phyloP scores from a whole-genome alignment of 2,797 vertebrate genomes.

The Eremophila alpestris region DNA sequence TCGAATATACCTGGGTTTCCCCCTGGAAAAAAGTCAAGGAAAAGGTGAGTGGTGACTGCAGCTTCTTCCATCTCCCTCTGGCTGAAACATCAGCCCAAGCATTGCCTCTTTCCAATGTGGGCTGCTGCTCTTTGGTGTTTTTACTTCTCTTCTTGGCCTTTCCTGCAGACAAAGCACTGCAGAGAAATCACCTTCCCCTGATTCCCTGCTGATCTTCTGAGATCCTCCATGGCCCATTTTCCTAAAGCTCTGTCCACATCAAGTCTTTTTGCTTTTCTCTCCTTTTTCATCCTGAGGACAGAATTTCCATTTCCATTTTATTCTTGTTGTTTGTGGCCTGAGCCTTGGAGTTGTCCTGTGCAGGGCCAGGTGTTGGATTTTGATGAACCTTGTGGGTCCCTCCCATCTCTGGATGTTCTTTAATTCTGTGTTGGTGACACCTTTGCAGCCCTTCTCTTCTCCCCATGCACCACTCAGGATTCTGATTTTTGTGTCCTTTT shows the following conservation, averaged over 20 bases:
- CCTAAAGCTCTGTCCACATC: not conserved
- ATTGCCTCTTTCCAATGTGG: not conserved
- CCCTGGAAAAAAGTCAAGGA: not conserved
- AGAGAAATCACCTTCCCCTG: not conserved
- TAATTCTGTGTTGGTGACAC: not conserved
- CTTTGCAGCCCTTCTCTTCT: not conserved
- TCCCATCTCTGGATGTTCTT: not conserved
- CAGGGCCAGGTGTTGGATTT: not conserved
- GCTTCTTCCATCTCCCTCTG: not conserved
- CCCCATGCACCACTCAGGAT: fast-evolving
- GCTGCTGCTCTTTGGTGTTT: not conserved
- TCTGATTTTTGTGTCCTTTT: not conserved
- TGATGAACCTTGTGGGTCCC: not conserved
- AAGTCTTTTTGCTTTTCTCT: not conserved
- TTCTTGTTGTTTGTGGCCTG: not conserved
- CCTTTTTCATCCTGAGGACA: not conserved
- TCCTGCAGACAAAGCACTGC: not conserved
- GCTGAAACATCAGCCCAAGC: not conserved
- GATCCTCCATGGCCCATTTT: not conserved
- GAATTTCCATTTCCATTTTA: not conserved
- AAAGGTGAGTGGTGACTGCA: not conserved
- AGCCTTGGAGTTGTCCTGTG: not conserved
- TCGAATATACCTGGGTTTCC: not conserved
- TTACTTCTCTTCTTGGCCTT: not conserved
- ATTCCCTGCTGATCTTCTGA: not conserved